Percentiles rank a stretch among this genome's conserved stretches.
Evolutionary conservation across 2,113 vertebrate species (phyloP).

Genomic region (Spilogale gracilis): DNA sequence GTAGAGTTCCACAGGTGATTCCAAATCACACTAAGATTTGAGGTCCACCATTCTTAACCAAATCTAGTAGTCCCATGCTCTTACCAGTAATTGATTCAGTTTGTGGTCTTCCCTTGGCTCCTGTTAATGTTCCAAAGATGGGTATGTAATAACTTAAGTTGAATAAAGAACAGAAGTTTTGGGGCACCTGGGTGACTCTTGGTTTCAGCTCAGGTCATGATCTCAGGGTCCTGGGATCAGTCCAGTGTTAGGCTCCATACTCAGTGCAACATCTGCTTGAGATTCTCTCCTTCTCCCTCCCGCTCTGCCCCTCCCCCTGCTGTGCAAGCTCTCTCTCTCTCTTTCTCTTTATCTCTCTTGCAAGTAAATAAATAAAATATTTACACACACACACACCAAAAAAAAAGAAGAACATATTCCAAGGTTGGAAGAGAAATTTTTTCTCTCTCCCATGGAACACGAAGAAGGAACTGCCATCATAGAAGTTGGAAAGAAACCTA

Average conservation of each 20-base stretch:
- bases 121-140: not conserved
- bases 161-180: not conserved
- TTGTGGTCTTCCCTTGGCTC: not conserved
- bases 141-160: not conserved
- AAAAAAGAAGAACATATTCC: not conserved
- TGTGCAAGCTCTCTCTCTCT: not conserved
- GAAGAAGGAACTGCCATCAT: not conserved
- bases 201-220: not conserved
- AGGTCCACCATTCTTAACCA: not conserved
- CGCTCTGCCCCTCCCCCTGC: not conserved
- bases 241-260: not conserved
- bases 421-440: not conserved
- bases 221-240: not conserved
- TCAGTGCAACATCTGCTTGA: not conserved
- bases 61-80: not conserved
- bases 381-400: not conserved
- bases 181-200: not conserved
- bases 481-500: not conserved
- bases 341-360: not conserved
- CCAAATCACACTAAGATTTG: not conserved
- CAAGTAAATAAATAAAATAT: not conserved
- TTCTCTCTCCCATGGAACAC: not conserved
- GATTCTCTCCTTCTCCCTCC: not conserved
- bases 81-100: not conserved
- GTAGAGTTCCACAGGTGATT: not conserved